These are phyloP conservation scores for Latrodectus geometricus DNA, from an alignment of 1,140 invertebrate genomes.

Conservation along the genomic window DNA sequence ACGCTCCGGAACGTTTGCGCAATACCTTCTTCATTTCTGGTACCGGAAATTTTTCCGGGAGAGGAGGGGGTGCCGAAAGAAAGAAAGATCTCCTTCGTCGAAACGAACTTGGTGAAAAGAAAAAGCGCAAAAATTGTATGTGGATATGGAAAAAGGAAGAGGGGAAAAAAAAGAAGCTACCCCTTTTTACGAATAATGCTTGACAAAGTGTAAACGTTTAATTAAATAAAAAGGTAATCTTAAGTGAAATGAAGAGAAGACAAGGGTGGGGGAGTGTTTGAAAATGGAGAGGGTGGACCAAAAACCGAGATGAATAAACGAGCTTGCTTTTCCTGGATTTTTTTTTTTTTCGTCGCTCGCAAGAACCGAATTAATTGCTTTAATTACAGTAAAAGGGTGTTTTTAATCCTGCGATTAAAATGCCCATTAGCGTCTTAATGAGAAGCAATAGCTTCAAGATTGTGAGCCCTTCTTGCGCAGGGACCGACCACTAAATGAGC, in stretches of 20 bases:
- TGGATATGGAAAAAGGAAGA: neutral
- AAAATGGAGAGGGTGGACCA: neutral
- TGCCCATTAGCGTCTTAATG: slow-evolving; percentile 58
- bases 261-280: neutral
- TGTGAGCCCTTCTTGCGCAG: slow-evolving; percentile 18
- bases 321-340: neutral
- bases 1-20: slow-evolving; percentile 12
- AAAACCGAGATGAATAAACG: slow-evolving; percentile 26
- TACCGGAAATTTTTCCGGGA: neutral
- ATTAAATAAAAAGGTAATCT: slow-evolving; percentile 60
- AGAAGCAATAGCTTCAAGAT: slow-evolving; percentile 44
- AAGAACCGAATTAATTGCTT: slow-evolving; percentile 56
- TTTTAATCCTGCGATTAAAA: slow-evolving; percentile 60
- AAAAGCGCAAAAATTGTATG: neutral
- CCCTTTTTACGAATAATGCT: slow-evolving; percentile 52
- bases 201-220: slow-evolving; percentile 61
- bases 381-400: slow-evolving; percentile 62
- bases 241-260: slow-evolving; percentile 38
- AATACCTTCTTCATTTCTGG: neutral
- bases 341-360: slow-evolving; percentile 46
- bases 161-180: neutral
- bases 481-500: slow-evolving; percentile 53
- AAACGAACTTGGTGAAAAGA: neutral
- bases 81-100: neutral
- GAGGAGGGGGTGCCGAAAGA: slow-evolving; percentile 2